These are phyloP conservation scores for Petrocephalus zakoni DNA, from an alignment of 2,113 vertebrate genomes.

Conservation along the genomic window DNA sequence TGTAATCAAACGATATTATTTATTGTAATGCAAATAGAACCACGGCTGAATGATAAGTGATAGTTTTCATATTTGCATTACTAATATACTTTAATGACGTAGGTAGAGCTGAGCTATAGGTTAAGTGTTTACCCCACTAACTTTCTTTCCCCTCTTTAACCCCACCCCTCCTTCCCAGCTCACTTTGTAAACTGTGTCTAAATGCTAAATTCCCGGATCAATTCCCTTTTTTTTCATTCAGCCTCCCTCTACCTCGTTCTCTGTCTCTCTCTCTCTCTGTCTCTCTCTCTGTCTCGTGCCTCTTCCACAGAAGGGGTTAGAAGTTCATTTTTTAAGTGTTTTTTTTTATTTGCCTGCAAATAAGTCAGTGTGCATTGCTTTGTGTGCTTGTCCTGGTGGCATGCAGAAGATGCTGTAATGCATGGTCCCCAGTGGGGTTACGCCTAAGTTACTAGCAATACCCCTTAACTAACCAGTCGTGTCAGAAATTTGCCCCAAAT, in stretches of 20 bases:
- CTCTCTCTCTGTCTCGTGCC: constrained; percentile 42
- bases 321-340: constrained; percentile 47
- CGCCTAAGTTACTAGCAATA: background rate
- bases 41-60: background rate
- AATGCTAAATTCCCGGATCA: constrained; percentile 70
- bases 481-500: background rate
- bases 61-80: background rate
- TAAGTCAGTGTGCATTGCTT: background rate
- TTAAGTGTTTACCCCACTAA: constrained; percentile 50
- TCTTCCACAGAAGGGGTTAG: constrained; percentile 48
- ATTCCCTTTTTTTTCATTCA: constrained; percentile 68
- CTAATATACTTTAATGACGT: constrained; percentile 39
- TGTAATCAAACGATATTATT: background rate
- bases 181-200: constrained; percentile 73
- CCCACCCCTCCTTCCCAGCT: constrained; percentile 50
- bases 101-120: constrained; percentile 58
- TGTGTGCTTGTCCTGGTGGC: background rate
- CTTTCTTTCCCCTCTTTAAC: constrained; percentile 40
- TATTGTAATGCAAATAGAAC: background rate
- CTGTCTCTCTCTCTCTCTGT: constrained; percentile 41
- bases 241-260: constrained; percentile 42
- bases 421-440: background rate
- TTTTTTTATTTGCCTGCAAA: background rate
- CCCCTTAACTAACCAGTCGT: background rate
- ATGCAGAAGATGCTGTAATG: background rate